Evolutionary conservation across 1,140 invertebrate genomes (phyloP), one percentile per base, ranked within the genome.

Genomic region (Latrodectus geometricus): DNA sequence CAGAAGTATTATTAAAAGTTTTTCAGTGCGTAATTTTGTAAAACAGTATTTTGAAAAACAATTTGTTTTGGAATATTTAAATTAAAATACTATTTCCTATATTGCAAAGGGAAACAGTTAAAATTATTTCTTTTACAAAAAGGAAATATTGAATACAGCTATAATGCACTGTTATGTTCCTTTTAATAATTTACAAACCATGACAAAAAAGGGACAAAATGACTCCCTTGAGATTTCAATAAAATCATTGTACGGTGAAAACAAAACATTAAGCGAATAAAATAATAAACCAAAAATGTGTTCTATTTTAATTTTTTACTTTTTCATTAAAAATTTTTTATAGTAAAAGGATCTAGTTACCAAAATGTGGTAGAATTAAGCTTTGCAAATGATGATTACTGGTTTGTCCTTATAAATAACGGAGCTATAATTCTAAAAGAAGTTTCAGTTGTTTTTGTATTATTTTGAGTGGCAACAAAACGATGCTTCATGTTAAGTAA

Each of bases 181-280:
- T 61, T 2, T 61, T 17, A 61, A 4, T 17, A 61, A 11, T 61
- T 61, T 61, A 14, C 11, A 11, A 17, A 61, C 17, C 11, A 61
- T 61, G 17, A 8, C 54, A 14, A 11, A 61, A 61, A 61, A 61
- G 17, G 8, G 54, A 2, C 54, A 17, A 61, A 61, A 61, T 61
- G 54, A 61, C 17, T 61, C 54, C 54, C 54, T 61, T 11, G 54
- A 61, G 54, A 61, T 61, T 11, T 11, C 11, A 61, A 61, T 61
- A 17, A 14, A 17, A 61, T 61, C 54, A 61, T 61, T 17, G 0
- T 15, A 17, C 17, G 35, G 20, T 49, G 48, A 78, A 78, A 78
- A 78, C 76, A 78, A 78, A 78, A 9, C 76, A 78, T 78, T 49
- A 78, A 21, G 49, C 14, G 76, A 61, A 78, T 66, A 20, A 78